A percentile compares a stretch with the other conserved stretches of the same genome.
Evolutionary conservation across 2,797 vertebrate genomes (phyloP).

Genomic region (Characodon lateralis): DNA sequence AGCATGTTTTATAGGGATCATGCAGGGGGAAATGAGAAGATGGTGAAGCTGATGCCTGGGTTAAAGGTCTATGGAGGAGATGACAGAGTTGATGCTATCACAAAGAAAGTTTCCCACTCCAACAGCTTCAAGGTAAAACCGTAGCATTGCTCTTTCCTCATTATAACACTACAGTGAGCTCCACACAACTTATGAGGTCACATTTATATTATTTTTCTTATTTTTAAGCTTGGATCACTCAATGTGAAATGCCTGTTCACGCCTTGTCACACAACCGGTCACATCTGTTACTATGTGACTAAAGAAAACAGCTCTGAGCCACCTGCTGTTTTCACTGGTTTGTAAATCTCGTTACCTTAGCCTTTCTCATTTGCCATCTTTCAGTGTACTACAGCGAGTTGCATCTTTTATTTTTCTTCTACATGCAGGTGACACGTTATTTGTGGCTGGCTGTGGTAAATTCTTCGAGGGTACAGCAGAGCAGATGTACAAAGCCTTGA

Average conservation of each 20-base stretch:
- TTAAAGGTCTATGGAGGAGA: constrained; percentile 93
- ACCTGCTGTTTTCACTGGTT: constrained; percentile 93
- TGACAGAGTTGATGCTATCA: constrained; percentile 89
- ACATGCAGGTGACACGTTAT: constrained; percentile 91
- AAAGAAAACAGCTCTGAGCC: constrained; percentile 88
- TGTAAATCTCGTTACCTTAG: background rate
- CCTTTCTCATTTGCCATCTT: background rate
- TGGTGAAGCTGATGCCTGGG: constrained; percentile 87
- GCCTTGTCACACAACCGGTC: constrained; percentile 96
- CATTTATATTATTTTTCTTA: constrained; percentile 16
- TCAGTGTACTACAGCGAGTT: background rate
- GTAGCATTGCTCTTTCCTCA: background rate
- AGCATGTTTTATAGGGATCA: constrained; percentile 86
- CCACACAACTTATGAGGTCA: background rate
- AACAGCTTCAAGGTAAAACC: constrained; percentile 87
- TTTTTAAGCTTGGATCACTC: constrained; percentile 89
- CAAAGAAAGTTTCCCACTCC: constrained; percentile 90
- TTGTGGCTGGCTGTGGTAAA: constrained; percentile 96
- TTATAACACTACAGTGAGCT: background rate
- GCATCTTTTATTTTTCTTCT: background rate
- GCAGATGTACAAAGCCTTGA: constrained; percentile 94
- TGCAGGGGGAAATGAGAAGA: constrained; percentile 95
- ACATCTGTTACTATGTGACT: constrained; percentile 96
- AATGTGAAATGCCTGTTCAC: constrained; percentile 92
- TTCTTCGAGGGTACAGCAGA: constrained; percentile 97